Base-by-base conservation (phyloP, 2,797 vertebrate genomes). In the Pipistrellus nathusii region DNA sequence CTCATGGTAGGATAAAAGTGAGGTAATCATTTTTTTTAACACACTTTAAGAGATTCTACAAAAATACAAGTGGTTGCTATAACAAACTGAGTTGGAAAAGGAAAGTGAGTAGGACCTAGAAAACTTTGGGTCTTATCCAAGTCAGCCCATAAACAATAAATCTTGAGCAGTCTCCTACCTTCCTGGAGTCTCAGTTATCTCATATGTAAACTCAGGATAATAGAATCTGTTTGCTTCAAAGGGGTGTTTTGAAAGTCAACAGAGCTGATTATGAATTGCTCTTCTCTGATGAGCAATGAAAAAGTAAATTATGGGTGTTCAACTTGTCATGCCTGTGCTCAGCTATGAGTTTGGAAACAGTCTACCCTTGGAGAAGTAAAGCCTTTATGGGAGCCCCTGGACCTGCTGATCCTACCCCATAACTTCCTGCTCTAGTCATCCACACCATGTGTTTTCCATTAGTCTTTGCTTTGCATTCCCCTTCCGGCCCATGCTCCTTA, bases 371-470 rank as follows among this genome's bases (percentile, higher is more conserved):
- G 94, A 95, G 90, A 91, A 85, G 51, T 8, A 35, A 90, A 85
- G 85, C 32, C 48, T 96, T 94, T 71, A 55, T 51, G 30, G 87
- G 55, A 55, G 78, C 44, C 95, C 80, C 88, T 8, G 20, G 55
- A 53, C 27, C 83, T 32, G 46, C 71, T 46, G 82, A 85, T 48
- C 68, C 77, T 51, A 27, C 48, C 20, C 32, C 23, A 69, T 92
- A 76, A 82, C 94, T 95, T 96, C 95, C 96, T 92, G 92, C 66
- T 1, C 75, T 57, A 21, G 69, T 62, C 38, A n/a, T 81, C 48
- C 32, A 20, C 48, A 13, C 66, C 96, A 92, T 72, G 72, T 97
- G 97, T 86, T 97, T 96, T 55, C 57, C 71, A 86, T 97, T 93
- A 96, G 71, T 59, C 21, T 85, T 59, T 68, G 72, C 90, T 90